Base-by-base conservation (phyloP, 2,113 vertebrate genomes). In the Mixornis gularis region DNA sequence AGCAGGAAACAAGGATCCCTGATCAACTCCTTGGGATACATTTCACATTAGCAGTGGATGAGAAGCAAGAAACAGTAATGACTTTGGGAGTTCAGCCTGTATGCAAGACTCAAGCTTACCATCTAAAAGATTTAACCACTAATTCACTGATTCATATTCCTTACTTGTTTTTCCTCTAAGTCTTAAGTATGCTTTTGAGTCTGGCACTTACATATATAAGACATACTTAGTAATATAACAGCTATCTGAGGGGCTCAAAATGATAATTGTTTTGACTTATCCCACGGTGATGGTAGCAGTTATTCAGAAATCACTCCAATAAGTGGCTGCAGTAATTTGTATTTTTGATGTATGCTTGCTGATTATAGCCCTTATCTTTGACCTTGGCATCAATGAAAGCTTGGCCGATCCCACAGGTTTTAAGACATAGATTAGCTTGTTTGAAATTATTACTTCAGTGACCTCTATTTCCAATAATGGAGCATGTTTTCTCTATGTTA, bases 271-370 rank as follows among this genome's bases (percentile, higher is more conserved):
- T 93, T 89, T 82, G 66, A 87, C 87, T 79, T 74, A 27, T 79
- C 77, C 41, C 52, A 44, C 62, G 22, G 24, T 68, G 51, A 70
- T 44, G 13, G 46, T 68, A 64, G 51, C 9, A 82, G 53, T 60
- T 90, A 41, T 60, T 64, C 53, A 68, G 94, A 94, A 89, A 79
- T 44, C 30, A 68, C 58, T 79, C 24, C 29, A 89, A 5, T 73
- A 85, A 93, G 65, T n/a, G 49, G 24, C 40, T 87, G 44, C 40
- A 82, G 44, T 60, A 93, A 85, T 95, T 91, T 89, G 53, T 76
- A 56, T 30, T 82, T 89, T 87, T 56, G 69, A 63, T 51, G 48
- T 68, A 40, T 43, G 30, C 44, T 62, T 87, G 44, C 79, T 64
- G 55, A 79, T 53, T 59, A 56, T 3, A 82, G 66, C 40, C 44